Evolutionary conservation across 1,140 invertebrate genomes (phyloP), one percentile per base, ranked within the genome.

Genomic region (Vollenhovia emeryi): DNA sequence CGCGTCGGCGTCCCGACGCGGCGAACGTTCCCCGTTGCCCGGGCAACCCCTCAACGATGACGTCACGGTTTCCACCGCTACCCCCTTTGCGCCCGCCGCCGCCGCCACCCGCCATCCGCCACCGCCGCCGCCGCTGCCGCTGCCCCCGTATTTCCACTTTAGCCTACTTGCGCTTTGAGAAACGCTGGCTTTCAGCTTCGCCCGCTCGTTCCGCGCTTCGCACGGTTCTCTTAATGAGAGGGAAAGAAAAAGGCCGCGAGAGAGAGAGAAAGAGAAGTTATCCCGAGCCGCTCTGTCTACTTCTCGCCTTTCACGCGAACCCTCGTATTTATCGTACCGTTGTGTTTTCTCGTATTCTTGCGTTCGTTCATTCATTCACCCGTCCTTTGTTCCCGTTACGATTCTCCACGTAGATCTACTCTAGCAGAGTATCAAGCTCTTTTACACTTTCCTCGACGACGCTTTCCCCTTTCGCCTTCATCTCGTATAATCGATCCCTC

Each of bases 1-100:
- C 93, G 82, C 84, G 52, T 85, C 88, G 90, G 93, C 91, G 91
- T 93, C 92, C 91, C 90, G 90, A 90, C 91, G 90, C 90, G 86
- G 88, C 87, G 91, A 91, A 90, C 86, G 78, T 88, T 85, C 89
- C 86, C 80, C 92, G 93, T 94, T 93, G 92, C 93, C 93, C 91
- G 91, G 92, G 93, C 93, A 94, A 94, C 93, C 90, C 84, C 88
- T 90, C 87, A 84, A 82, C 73, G 68, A 91, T 94, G 93, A 94
- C 93, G 93, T 94, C 92, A 93, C 30, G 36, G 71, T 86, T 87
- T 73, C 76, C 82, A 60, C 83, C 57, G 62, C 66, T 79, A 73
- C 80, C 74, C 86, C 57, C 24, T 78, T 78, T 48, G 57, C 57
- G 18, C 50, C 36, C 66, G 15, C 27, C 64, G 24, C 50, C 62